Percentiles rank a stretch among this genome's conserved stretches.
Evolutionary conservation across 2,113 vertebrate genomes (phyloP).

Genomic region (Grallaria varia): DNA sequence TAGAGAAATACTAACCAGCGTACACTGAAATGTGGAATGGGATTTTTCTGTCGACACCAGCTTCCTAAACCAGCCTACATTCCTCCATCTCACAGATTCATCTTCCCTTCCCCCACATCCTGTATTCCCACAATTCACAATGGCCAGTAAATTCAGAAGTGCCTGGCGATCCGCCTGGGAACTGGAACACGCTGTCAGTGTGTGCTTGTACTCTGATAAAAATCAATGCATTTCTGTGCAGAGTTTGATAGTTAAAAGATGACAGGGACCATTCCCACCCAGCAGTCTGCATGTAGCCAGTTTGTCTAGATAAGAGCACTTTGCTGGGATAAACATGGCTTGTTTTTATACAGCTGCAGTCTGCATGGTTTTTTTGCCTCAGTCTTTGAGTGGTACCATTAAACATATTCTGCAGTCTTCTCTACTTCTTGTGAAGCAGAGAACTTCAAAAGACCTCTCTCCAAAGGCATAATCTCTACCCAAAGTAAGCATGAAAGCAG

Average conservation of each 20-base stretch:
- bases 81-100: not conserved
- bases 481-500: not conserved
- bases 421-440: not conserved
- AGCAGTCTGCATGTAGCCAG: not conserved
- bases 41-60: not conserved
- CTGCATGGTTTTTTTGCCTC: not conserved
- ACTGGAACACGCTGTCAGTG: not conserved
- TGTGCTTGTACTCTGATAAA: not conserved
- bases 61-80: not conserved
- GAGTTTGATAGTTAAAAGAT: not conserved
- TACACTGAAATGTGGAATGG: not conserved
- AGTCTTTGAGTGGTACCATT: not conserved
- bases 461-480: not conserved
- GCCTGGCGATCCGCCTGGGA: not conserved
- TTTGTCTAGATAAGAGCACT: not conserved
- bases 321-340: not conserved
- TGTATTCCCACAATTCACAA: not conserved
- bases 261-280: not conserved
- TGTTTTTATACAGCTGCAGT: not conserved
- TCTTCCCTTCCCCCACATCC: not conserved
- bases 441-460: not conserved
- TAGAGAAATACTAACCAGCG: not conserved
- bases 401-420: not conserved
- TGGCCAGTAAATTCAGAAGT: not conserved
- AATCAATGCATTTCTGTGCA: not conserved